phyloP scores from a whole-genome alignment of 2,888 invertebrate species.

The Mimumesa dahlbomi region DNA sequence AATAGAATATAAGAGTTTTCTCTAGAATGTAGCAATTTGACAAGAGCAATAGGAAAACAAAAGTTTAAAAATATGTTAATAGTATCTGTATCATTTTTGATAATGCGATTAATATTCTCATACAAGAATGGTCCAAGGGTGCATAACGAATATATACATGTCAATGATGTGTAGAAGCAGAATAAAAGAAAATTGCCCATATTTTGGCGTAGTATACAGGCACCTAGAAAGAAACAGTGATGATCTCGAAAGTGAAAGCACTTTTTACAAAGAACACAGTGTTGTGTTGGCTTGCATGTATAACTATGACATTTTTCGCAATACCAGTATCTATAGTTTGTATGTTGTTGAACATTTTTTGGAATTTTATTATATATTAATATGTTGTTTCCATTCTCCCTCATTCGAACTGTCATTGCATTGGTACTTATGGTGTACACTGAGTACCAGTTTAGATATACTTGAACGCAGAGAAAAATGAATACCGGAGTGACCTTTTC shows the following conservation, averaged over 20 bases:
- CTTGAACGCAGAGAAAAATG: conserved; percentile 68
- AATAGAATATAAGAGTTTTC: conserved; percentile 65
- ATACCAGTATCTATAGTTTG: conserved; percentile 68
- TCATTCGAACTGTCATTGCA: conserved; percentile 52
- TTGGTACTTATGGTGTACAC: conserved; percentile 65
- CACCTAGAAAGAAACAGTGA: conserved; percentile 73
- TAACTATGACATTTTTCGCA: conserved; percentile 70
- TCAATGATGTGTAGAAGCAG: conserved; percentile 69
- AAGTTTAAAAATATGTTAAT: conserved; percentile 67
- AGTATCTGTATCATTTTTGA: conserved; percentile 44
- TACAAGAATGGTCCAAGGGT: conserved; percentile 68
- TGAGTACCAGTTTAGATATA: conserved; percentile 73
- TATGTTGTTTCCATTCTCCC: conserved; percentile 33
- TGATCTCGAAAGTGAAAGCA: conserved; percentile 73
- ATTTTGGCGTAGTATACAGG: conserved; percentile 70
- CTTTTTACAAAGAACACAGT: conserved; percentile 68
- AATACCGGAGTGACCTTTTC: conserved; percentile 65
- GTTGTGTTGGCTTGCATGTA: conserved; percentile 68
- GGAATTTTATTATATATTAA: conserved; percentile 5
- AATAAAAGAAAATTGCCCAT: conserved; percentile 74
- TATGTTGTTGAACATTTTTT: conserved; percentile 1
- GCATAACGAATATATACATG: conserved; percentile 68
- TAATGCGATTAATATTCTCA: conserved; percentile 59
- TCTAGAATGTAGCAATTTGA: conserved; percentile 56
- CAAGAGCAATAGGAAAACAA: conserved; percentile 71